Conservation (phyloP, 1,140 invertebrate species). For the Drosophila arizonae region DNA sequence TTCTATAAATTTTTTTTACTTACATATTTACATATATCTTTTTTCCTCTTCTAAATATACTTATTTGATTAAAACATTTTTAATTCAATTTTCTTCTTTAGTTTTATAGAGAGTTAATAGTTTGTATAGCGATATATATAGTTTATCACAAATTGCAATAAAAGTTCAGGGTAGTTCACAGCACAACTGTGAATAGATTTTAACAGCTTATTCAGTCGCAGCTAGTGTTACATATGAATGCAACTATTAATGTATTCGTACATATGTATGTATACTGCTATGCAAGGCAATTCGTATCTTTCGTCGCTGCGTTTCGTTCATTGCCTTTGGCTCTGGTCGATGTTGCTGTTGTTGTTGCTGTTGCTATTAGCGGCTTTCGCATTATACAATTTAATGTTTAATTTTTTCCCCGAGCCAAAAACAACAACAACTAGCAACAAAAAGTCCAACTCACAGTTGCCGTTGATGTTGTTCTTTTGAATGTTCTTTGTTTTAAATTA, state of each 20-base stretch:
- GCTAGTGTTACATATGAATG: slow-evolving; percentile 43
- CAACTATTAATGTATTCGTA: slow-evolving; percentile 31
- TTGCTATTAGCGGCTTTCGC: slow-evolving; percentile 75
- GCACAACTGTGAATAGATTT: slow-evolving; percentile 13
- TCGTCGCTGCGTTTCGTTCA: slow-evolving; percentile 66
- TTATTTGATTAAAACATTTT: not conserved
- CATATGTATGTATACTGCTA: slow-evolving; percentile 2
- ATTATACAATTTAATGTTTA: slow-evolving; percentile 81
- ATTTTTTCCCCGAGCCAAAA: slow-evolving; percentile 57
- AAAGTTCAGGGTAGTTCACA: slow-evolving; percentile 53
- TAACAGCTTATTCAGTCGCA: slow-evolving; percentile 26
- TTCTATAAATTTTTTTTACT: no score
- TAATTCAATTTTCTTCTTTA: not conserved
- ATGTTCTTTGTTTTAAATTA: slow-evolving; percentile 80
- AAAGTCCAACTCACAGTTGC: slow-evolving; percentile 59
- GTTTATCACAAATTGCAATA: not conserved
- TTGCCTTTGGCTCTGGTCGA: slow-evolving; percentile 54
- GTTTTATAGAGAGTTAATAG: not conserved
- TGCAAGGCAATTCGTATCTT: slow-evolving; percentile 74
- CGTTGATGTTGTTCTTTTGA: slow-evolving; percentile 72
- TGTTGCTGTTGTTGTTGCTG: slow-evolving; percentile 4
- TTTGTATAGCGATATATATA: not conserved
- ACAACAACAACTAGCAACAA: slow-evolving; percentile 26
- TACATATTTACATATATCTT: no score
- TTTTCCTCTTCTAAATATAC: no score